A percentile compares a stretch with the other conserved stretches of the same genome.
Evolutionary conservation across 2,888 invertebrate genomes (phyloP).

Genomic region (Chaetoderma sp.): DNA sequence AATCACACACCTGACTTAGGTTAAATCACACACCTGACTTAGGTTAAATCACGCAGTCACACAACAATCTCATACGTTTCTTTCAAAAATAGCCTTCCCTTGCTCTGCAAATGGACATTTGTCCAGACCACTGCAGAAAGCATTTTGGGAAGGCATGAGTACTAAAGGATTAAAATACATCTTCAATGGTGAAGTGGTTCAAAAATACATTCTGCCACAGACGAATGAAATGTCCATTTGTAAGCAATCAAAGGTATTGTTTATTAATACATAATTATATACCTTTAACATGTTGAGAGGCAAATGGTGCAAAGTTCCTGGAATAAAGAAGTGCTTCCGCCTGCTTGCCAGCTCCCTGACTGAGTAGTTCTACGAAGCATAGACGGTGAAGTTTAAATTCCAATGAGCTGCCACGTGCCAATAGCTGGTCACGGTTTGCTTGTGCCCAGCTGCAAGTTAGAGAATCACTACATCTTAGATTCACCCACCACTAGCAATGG

Average conservation of each 20-base stretch:
- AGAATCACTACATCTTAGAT: background rate
- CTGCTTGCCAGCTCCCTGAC: constrained; percentile 78
- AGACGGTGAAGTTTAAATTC: constrained; percentile 87
- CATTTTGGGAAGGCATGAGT: no score
- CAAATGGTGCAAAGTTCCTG: constrained; percentile 83
- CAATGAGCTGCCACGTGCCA: constrained; percentile 76
- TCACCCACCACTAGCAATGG: background rate
- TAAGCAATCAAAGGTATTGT: background rate
- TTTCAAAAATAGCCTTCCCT: background rate
- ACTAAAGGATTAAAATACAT: no score
- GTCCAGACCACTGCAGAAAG: no score
- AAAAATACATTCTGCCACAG: no score
- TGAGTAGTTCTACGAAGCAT: constrained; percentile 81
- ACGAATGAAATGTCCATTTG: no score
- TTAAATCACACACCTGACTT: no score
- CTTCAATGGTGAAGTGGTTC: no score
- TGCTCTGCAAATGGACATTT: no score
- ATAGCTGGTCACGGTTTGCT: constrained; percentile 80
- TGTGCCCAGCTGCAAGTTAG: constrained; percentile 78
- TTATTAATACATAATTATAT: constrained; percentile 27
- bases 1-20: no score
- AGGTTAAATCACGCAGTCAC: background rate
- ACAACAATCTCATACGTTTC: background rate
- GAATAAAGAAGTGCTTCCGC: constrained; percentile 90
- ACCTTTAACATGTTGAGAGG: constrained; percentile 82